Conservation (phyloP, 2,113 vertebrate genomes). For the Poeciliopsis retropinna region DNA sequence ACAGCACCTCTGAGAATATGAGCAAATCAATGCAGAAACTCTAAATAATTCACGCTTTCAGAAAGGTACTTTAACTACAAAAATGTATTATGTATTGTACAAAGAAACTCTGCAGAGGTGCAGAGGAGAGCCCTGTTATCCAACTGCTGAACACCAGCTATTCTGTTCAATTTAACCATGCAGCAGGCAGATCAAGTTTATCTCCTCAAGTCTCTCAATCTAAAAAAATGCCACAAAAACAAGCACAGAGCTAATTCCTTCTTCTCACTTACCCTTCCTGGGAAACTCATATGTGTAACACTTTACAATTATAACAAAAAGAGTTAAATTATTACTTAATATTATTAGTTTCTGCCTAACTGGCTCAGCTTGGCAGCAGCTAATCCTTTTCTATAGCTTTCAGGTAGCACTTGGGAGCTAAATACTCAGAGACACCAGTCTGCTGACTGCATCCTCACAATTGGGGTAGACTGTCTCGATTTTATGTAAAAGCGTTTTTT, state of each 20-base stretch:
- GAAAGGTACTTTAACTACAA: background rate
- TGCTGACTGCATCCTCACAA: background rate
- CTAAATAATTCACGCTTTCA: background rate
- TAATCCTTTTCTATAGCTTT: background rate
- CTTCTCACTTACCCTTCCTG: background rate
- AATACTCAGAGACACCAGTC: background rate
- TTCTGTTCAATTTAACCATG: background rate
- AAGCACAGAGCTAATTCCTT: background rate
- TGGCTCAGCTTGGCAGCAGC: background rate
- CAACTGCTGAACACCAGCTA: background rate
- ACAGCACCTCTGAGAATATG: background rate
- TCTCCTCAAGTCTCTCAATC: background rate
- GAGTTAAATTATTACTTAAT: background rate
- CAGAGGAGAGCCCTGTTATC: background rate
- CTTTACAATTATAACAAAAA: background rate
- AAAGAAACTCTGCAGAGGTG: background rate
- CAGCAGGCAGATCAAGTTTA: background rate
- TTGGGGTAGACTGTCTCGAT: slow-evolving; percentile 1
- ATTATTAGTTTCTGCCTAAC: background rate
- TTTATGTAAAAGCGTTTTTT: background rate
- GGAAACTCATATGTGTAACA: background rate
- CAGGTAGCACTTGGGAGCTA: background rate
- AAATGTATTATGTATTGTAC: background rate
- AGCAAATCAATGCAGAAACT: background rate
- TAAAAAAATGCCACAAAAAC: background rate